Evolutionary conservation across 2,113 vertebrate species (phyloP).

Genomic region (Pteronura brasiliensis): DNA sequence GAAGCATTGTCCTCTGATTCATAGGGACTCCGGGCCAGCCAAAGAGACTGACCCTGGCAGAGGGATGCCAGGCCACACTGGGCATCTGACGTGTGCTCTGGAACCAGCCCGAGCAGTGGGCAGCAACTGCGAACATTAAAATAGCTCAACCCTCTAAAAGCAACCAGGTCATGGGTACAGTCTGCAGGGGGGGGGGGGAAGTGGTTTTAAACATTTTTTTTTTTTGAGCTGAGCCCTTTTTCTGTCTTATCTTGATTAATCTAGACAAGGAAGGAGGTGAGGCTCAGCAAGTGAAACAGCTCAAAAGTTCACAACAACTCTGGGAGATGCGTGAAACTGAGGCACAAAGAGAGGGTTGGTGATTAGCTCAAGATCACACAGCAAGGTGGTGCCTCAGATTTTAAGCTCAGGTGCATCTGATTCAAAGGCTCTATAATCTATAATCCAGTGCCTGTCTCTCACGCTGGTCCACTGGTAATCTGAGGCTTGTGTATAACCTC

Average conservation of each 20-base stretch:
- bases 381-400: neutral
- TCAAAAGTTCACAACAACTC: neutral
- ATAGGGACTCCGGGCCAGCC: neutral
- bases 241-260: conserved; percentile 7
- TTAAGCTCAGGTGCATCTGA: neutral
- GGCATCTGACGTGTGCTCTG: conserved; percentile 22
- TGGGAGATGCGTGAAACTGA: neutral
- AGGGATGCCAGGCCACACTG: neutral
- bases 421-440: neutral
- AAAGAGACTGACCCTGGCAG: neutral
- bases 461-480: neutral
- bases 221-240: neutral
- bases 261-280: neutral
- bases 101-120: neutral
- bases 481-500: neutral
- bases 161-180: conserved; percentile 37
- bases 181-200: too few relatives aligned
- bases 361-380: neutral
- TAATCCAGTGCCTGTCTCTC: neutral
- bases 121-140: neutral
- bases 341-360: neutral
- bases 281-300: neutral
- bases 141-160: conserved; percentile 62
- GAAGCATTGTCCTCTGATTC: neutral
- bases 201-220: neutral